Evolutionary conservation across 2,113 vertebrate genomes (phyloP).

Genomic region (Balaenoptera acutorostrata): DNA sequence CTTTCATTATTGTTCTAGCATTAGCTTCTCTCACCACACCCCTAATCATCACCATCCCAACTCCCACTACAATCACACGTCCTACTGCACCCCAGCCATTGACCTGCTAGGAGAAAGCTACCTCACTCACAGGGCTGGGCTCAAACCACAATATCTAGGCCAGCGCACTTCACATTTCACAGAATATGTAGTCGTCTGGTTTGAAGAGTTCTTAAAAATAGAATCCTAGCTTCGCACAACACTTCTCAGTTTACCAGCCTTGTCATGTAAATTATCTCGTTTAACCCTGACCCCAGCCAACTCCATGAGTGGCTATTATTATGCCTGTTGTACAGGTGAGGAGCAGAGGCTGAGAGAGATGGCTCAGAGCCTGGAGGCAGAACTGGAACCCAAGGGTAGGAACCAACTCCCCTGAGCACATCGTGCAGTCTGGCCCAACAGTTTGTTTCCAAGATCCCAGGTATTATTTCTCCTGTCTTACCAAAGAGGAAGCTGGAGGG

Average conservation of each 20-base stretch:
- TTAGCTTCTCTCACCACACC: neutral
- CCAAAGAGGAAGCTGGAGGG: neutral
- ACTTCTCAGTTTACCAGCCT: neutral
- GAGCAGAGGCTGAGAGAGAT: neutral
- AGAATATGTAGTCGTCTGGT: neutral
- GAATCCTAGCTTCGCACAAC: neutral
- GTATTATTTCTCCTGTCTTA: neutral
- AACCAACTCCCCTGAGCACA: neutral
- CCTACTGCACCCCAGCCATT: neutral
- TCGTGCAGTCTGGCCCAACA: neutral
- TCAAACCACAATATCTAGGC: neutral
- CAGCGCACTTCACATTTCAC: neutral
- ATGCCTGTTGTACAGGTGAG: too few relatives aligned
- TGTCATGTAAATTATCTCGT: neutral
- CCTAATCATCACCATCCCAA: too few relatives aligned
- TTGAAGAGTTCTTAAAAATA: neutral
- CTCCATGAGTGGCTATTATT: neutral
- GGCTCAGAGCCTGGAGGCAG: neutral
- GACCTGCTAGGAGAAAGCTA: neutral
- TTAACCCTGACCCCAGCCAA: neutral
- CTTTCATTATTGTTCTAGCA: neutral
- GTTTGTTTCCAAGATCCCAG: neutral
- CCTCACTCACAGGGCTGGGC: neutral
- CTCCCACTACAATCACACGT: neutral
- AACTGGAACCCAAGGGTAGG: neutral